Base-by-base conservation (phyloP, 2,888 invertebrate species). In the Ochropleura leucogaster region DNA sequence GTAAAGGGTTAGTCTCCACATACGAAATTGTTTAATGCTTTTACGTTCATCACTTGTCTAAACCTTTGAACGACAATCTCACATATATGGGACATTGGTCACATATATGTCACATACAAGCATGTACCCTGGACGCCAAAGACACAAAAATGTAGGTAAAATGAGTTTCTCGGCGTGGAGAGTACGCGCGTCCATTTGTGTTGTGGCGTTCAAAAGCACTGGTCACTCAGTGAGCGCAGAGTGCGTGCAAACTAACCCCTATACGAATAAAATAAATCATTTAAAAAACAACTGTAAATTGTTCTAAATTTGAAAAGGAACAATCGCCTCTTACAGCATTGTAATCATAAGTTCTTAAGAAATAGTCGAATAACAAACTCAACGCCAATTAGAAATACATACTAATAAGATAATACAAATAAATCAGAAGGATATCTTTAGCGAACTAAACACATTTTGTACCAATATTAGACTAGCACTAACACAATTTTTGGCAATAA, bases 401-500 rank as follows among this genome's bases (percentile, higher is more conserved):
- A 51, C 51, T 44, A 59, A 59, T 1, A 42, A 10, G n/a, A 44
- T n/a, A 62, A 62, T 62, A 62, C 44, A 62, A n/a, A 62, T 68
- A 57, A 18, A 64, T 40, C 9, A 49, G 40, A 63, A 64, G 18
- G 12, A 67, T 64, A 64, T 72, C 59, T 76, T 74, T 72, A 84
- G 65, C 60, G 77, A 47, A 73, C 42, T 82, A 84, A 86, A 87
- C 79, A 86, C 80, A 86, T 81, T 77, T 70, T 81, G 76, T 82
- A 80, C 67, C 66, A 77, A 69, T 69, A 75, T 57, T 65, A 64
- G 87, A 87, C 87, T 87, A 87, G 87, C 74, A 63, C 60, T 87
- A 76, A 82, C 76, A 63, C 68, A 81, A 59, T 83, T 79, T 87
- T 87, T 87, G 87, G 88, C 80, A 87, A 86, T 60, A 72, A 70